These are phyloP conservation scores for Colletes latitarsis DNA, from an alignment of 1,140 invertebrate genomes.

Conservation along the genomic window DNA sequence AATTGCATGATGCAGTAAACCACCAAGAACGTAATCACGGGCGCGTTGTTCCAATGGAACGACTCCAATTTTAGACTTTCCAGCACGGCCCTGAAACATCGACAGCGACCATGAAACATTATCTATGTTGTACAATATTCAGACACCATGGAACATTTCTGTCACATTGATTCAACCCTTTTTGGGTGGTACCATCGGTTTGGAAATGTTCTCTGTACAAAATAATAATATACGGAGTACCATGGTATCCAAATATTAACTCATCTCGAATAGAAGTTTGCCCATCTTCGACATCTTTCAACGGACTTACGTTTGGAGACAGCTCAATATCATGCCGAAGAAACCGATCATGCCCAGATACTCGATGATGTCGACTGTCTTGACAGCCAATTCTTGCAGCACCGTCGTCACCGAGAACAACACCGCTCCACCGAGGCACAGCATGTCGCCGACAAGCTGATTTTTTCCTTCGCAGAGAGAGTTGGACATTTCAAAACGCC, in stretches of 20 bases:
- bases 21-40: constrained; percentile 82
- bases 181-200: too few relatives aligned
- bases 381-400: constrained; percentile 91
- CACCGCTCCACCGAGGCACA: constrained; percentile 90
- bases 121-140: too few relatives aligned
- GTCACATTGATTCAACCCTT: too few relatives aligned
- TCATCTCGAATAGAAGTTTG: too few relatives aligned
- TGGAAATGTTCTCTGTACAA: too few relatives aligned
- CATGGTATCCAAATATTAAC: too few relatives aligned
- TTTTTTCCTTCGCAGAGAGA: constrained; percentile 84
- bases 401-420: constrained; percentile 92
- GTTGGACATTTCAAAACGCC: background rate
- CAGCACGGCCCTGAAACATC: constrained; percentile 74
- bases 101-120: background rate
- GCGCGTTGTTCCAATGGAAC: constrained; percentile 82
- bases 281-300: too few relatives aligned
- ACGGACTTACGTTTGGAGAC: constrained; percentile 88
- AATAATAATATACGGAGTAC: too few relatives aligned
- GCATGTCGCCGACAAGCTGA: constrained; percentile 91
- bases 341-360: constrained; percentile 93
- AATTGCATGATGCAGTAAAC: constrained; percentile 86
- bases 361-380: constrained; percentile 89
- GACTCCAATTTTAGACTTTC: constrained; percentile 80
- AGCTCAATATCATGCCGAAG: constrained; percentile 90
- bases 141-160: too few relatives aligned